These are phyloP conservation scores for Microplitis demolitor DNA, from an alignment of 1,140 invertebrate species.

Conservation along the genomic window DNA sequence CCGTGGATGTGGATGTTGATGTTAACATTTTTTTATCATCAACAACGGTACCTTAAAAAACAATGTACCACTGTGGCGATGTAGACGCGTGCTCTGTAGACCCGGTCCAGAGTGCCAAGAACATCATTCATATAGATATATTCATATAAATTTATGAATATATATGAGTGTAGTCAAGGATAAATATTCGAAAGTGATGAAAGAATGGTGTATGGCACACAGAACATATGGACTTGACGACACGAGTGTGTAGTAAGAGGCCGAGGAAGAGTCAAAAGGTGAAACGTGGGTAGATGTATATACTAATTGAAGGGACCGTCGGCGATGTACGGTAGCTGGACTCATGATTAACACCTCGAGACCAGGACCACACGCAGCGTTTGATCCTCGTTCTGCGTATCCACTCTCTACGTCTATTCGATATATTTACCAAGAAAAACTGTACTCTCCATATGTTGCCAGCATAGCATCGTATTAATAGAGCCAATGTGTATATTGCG, in stretches of 20 bases:
- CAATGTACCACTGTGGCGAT: background rate
- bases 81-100: background rate
- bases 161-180: background rate
- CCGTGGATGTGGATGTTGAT: too few species aligned
- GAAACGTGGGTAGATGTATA: conserved; percentile 35
- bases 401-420: background rate
- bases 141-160: too few species aligned
- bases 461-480: too few species aligned
- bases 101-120: too few species aligned
- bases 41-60: background rate
- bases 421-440: background rate
- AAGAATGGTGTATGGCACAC: background rate
- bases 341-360: conserved; percentile 55
- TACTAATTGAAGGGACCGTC: conserved; percentile 59
- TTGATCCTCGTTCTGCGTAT: conserved; percentile 21
- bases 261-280: background rate
- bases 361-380: conserved; percentile 52
- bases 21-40: background rate
- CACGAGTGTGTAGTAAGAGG: background rate
- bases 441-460: background rate
- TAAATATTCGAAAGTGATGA: conserved; percentile 4
- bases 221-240: background rate
- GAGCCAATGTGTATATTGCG: too few species aligned
- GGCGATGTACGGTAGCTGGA: conserved; percentile 54
- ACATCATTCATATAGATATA: too few species aligned